Percentiles rank a stretch among this genome's conserved stretches.
Evolutionary conservation across 2,113 vertebrate species (phyloP).

Genomic region (Haemorhous mexicanus): DNA sequence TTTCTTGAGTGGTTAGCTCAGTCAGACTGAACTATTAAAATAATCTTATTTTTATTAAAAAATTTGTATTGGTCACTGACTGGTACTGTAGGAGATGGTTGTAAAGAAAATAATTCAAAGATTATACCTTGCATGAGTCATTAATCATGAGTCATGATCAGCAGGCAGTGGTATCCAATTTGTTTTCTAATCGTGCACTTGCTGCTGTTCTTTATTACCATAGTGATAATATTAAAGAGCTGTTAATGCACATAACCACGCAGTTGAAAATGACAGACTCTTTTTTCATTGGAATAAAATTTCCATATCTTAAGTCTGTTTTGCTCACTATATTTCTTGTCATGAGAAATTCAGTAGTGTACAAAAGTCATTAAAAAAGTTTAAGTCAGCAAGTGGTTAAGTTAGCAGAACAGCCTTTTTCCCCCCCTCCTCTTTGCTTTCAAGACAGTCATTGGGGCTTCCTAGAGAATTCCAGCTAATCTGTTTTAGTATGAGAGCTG

Average conservation of each 20-base stretch:
- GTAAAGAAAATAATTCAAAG: slow-evolving; percentile 2
- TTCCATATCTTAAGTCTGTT: slow-evolving; percentile 40
- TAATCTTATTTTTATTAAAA: neutral
- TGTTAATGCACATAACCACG: neutral
- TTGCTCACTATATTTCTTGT: neutral
- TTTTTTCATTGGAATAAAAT: slow-evolving; percentile 18
- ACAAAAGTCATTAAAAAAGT: neutral
- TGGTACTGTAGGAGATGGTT: neutral
- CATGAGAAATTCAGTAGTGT: neutral
- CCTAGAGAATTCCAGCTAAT: neutral
- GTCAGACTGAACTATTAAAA: neutral
- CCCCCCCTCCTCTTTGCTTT: neutral
- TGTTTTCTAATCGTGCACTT: slow-evolving; percentile 12
- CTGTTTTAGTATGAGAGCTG: neutral
- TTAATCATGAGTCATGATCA: slow-evolving; percentile 54
- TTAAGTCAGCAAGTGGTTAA: neutral
- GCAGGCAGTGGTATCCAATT: slow-evolving; percentile 46
- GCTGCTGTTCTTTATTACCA: slow-evolving; percentile 40
- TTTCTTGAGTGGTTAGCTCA: neutral
- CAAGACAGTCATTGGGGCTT: neutral
- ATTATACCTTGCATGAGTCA: slow-evolving; percentile 42
- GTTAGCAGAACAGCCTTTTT: neutral
- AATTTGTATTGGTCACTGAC: neutral
- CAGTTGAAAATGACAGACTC: neutral
- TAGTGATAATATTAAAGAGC: slow-evolving; percentile 49